phyloP scores from a whole-genome alignment of 2,113 vertebrate species.

The Geococcyx californianus region DNA sequence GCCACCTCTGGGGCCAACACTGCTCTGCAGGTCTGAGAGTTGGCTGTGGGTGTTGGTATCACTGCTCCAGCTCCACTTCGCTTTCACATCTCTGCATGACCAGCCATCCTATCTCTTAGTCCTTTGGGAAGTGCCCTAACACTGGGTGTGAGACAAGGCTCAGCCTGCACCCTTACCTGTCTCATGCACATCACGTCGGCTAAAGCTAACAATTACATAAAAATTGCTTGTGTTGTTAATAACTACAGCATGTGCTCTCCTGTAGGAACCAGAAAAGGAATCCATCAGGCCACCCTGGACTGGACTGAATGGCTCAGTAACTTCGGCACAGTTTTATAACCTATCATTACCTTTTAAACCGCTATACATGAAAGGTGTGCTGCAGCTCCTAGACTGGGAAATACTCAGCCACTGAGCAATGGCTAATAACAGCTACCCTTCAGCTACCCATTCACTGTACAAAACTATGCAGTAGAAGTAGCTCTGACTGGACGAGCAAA shows the following conservation, averaged over 20 bases:
- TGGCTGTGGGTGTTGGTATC: not conserved
- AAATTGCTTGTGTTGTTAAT: not conserved
- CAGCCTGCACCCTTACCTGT: not conserved
- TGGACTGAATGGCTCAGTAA: not conserved
- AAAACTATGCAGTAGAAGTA: not conserved
- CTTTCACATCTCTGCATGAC: not conserved
- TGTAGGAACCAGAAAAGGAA: not conserved
- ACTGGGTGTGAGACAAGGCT: not conserved
- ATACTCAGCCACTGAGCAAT: not conserved
- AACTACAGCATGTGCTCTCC: fast-evolving
- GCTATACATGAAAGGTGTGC: fast-evolving
- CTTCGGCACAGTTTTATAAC: not conserved
- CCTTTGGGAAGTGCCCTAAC: not conserved
- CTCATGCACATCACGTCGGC: fast-evolving
- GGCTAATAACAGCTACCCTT: not conserved
- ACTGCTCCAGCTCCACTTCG: fast-evolving
- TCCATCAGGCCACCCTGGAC: not conserved
- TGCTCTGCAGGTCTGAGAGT: fast-evolving
- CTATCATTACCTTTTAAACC: not conserved
- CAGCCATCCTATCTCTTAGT: not conserved
- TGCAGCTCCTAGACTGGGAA: not conserved
- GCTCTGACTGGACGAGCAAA: not conserved
- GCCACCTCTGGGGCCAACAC: not conserved
- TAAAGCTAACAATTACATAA: not conserved
- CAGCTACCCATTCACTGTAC: not conserved